Base-by-base conservation (phyloP, 2,888 invertebrate species). In the Diaprepes abbreviatus region DNA sequence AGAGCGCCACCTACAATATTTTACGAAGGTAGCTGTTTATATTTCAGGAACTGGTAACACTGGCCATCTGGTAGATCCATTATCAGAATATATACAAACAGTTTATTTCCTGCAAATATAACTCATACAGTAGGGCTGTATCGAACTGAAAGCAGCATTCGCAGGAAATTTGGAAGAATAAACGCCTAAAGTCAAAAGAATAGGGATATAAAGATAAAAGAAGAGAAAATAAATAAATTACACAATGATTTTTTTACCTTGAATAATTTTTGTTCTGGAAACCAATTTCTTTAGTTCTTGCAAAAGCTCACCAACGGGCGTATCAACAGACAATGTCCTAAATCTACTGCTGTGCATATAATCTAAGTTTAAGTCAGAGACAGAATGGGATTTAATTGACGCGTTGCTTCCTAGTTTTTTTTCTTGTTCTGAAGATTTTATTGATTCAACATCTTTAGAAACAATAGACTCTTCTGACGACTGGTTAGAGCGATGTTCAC, bases 281-380 rank as follows among this genome's bases (percentile, higher is more conserved):
- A 62, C 24, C 10, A 52, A 35, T 3, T 62, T 24, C 3, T 6
- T 36, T 1, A 63, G 17, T 9, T 63, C 40, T 24, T 19, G 35
- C 40, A 52, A 16, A 1, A 64, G 7, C 5, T 21, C 17, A 28
- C 58, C 48, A 3, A 58, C 45, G 2, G 55, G 36, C 16, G 16
- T 24, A 17, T 66, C 55, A n/a, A 9, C 31, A 6, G 48, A 48
- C 14, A 66, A 10, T 3, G 9, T 24, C 9, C 31, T 48, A 9
- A 66, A 24, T 9, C 38, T 31, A n/a, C 17, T 66, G 24, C 55
- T 55, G 16, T 28, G 21, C 38, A 57, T 16, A 38, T 28, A 58
- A 33, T 60, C 68, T 17, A 48, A 5, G 14, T 63, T 63, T n/a
- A 66, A 1, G 14, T 60, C 54, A 6, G 50, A 50, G n/a, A 66